phyloP scores from a whole-genome alignment of 2,888 invertebrate species.

The Alloplasta piceator region DNA sequence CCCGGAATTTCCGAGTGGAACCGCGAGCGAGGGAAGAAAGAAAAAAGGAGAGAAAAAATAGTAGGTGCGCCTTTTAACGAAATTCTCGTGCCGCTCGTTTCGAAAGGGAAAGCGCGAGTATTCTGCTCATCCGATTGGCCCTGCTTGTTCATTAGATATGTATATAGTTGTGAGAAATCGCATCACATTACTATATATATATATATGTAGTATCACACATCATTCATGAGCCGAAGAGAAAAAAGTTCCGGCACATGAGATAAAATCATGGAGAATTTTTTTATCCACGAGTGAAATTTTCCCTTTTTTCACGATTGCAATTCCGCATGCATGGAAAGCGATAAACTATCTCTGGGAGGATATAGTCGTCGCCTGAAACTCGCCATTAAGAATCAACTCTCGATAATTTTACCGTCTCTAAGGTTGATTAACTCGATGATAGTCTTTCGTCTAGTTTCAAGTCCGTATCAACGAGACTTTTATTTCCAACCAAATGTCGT shows the following conservation, averaged over 20 bases:
- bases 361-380: neutral
- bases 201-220: neutral
- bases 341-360: slow-evolving; percentile 25
- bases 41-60: neutral
- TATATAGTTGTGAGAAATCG: slow-evolving; percentile 36
- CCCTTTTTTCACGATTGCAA: slow-evolving; percentile 6
- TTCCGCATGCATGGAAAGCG: slow-evolving; percentile 22
- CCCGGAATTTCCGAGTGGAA: slow-evolving; percentile 36
- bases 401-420: slow-evolving; percentile 22
- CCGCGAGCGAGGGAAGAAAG: neutral
- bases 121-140: slow-evolving; percentile 35
- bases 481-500: too few relatives aligned
- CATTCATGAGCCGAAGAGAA: neutral
- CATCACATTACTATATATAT: neutral
- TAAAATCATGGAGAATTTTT: slow-evolving; percentile 8
- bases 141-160: slow-evolving; percentile 22
- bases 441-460: slow-evolving; percentile 6
- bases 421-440: slow-evolving; percentile 34
- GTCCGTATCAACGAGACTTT: too few relatives aligned
- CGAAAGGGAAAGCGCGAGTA: slow-evolving; percentile 61
- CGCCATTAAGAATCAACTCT: slow-evolving; percentile 7
- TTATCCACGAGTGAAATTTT: slow-evolving; percentile 29
- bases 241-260: neutral
- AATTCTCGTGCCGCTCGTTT: slow-evolving; percentile 29
- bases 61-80: slow-evolving; percentile 32